These are phyloP conservation scores for Ichneumoninae sp. DNA, from an alignment of 2,888 invertebrate species.

Conservation along the genomic window DNA sequence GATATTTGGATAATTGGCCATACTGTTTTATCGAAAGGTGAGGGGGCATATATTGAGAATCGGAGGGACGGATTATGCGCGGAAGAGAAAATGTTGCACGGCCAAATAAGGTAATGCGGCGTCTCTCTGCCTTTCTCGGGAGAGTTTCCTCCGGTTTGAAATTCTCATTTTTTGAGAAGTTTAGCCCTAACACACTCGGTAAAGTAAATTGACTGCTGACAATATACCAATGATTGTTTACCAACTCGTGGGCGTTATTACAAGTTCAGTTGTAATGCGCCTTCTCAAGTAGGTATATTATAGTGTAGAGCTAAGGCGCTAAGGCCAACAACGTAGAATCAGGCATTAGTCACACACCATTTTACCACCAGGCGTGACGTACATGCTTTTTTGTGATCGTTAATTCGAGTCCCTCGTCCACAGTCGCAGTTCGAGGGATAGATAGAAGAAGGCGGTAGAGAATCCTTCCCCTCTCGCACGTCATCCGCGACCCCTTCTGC, in stretches of 20 bases:
- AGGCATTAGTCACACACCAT: slow-evolving; percentile 83
- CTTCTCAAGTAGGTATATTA: slow-evolving; percentile 63
- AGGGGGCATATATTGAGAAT: slow-evolving; percentile 69
- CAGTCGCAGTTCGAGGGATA: slow-evolving; percentile 29
- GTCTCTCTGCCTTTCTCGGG: slow-evolving; percentile 41
- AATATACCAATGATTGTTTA: slow-evolving; percentile 80
- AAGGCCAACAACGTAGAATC: slow-evolving; percentile 72
- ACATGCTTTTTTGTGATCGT: slow-evolving; percentile 78
- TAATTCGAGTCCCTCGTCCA: slow-evolving; percentile 76
- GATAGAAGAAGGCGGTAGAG: slow-evolving; percentile 20
- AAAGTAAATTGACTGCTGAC: slow-evolving; percentile 70
- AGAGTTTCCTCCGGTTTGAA: slow-evolving; percentile 3
- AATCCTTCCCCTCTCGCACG: slow-evolving; percentile 59
- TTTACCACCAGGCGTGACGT: slow-evolving; percentile 83
- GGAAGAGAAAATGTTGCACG: slow-evolving; percentile 49
- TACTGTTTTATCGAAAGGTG: slow-evolving; percentile 67
- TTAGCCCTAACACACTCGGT: slow-evolving; percentile 52
- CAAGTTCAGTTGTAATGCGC: slow-evolving; percentile 47
- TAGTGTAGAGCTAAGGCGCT: slow-evolving; percentile 21
- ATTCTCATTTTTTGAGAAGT: not conserved
- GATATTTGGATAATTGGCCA: slow-evolving; percentile 66
- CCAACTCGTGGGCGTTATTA: slow-evolving; percentile 38
- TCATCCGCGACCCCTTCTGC: slow-evolving; percentile 65
- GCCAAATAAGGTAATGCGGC: slow-evolving; percentile 68
- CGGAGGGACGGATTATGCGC: slow-evolving; percentile 67